Evolutionary conservation across 2,797 vertebrate species (phyloP).

Genomic region (Notolepis coatsorum): DNA sequence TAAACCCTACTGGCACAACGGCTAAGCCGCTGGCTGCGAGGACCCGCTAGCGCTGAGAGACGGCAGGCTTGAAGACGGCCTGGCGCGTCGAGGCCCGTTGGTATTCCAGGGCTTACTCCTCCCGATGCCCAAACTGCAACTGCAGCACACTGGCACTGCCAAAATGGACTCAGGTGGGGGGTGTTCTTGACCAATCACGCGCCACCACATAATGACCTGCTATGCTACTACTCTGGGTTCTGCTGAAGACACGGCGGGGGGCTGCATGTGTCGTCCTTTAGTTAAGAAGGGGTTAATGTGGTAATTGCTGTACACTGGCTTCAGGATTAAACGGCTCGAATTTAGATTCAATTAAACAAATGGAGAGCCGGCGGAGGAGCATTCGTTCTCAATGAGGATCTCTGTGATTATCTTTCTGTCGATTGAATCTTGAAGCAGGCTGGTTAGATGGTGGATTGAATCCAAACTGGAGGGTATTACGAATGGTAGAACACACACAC

Average conservation of each 20-base stretch:
- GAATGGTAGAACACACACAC: not conserved
- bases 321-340: constrained; percentile 65
- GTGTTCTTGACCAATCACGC: constrained; percentile 47
- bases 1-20: constrained; percentile 63
- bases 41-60: constrained; percentile 66
- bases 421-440: constrained; percentile 47
- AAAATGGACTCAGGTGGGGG: constrained; percentile 63
- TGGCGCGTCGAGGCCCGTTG: constrained; percentile 52
- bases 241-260: constrained; percentile 38
- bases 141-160: constrained; percentile 45
- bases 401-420: constrained; percentile 46
- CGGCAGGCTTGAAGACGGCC: constrained; percentile 71
- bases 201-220: constrained; percentile 51
- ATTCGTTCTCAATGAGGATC: constrained; percentile 43
- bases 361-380: constrained; percentile 36
- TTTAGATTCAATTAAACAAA: constrained; percentile 71
- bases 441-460: constrained; percentile 30
- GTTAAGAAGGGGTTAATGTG: constrained; percentile 47
- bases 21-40: constrained; percentile 57
- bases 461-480: constrained; percentile 4
- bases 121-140: constrained; percentile 51
- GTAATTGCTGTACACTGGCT: constrained; percentile 53
- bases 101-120: constrained; percentile 68
- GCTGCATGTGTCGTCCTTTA: constrained; percentile 40
- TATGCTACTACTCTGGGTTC: constrained; percentile 41